phyloP scores from a whole-genome alignment of 2,797 vertebrate species.

The Channa striata region DNA sequence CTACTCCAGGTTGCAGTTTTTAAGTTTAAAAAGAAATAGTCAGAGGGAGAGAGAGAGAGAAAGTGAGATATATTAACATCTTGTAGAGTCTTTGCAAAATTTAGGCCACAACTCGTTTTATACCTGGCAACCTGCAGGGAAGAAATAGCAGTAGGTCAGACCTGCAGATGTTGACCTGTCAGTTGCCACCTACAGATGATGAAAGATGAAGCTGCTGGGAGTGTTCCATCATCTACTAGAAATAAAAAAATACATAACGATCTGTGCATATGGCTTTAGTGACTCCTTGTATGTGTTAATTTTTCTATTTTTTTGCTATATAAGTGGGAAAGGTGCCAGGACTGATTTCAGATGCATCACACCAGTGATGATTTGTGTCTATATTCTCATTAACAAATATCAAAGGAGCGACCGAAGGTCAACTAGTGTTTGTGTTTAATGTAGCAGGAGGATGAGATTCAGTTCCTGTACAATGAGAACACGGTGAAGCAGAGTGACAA shows the following conservation, averaged over 20 bases:
- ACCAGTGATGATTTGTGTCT: neutral
- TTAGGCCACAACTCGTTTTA: too few relatives aligned
- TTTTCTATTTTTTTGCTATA: too few relatives aligned
- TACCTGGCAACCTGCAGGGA: too few relatives aligned
- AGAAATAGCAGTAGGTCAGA: neutral
- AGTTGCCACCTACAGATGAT: neutral
- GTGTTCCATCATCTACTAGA: too few relatives aligned
- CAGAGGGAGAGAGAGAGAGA: too few relatives aligned
- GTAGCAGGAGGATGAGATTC: constrained; percentile 87
- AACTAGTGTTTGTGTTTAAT: constrained; percentile 10
- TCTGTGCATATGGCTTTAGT: too few relatives aligned
- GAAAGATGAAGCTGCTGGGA: neutral
- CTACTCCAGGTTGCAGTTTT: too few relatives aligned
- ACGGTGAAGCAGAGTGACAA: constrained; percentile 88
- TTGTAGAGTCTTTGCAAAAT: neutral
- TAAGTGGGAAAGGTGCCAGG: too few relatives aligned
- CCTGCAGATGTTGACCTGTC: neutral
- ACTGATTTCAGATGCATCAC: neutral
- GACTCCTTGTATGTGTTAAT: too few relatives aligned
- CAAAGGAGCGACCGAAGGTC: neutral
- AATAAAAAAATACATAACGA: too few relatives aligned
- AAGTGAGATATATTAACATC: neutral
- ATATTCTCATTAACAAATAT: neutral
- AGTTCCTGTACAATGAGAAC: constrained; percentile 93
- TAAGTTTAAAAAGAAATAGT: too few relatives aligned